These are phyloP conservation scores for Diacarnus erythraeanus DNA, from an alignment of 37 sponge, comb jelly and placozoan species.

Conservation along the genomic window DNA sequence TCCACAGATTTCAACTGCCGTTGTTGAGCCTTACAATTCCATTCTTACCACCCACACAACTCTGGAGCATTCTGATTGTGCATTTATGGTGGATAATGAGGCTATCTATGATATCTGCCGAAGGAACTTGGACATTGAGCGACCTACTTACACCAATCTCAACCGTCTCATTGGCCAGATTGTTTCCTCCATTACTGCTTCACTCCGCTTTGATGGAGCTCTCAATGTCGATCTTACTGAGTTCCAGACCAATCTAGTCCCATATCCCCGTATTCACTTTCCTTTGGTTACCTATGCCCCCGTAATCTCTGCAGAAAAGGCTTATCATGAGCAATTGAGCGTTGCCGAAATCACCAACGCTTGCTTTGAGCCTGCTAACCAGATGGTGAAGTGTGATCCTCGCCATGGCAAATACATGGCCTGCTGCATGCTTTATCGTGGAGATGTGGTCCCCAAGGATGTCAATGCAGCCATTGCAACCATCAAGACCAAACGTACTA, in stretches of 20 bases:
- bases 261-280: slow-evolving; percentile 97
- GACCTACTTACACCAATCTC: slow-evolving; percentile 85
- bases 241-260: slow-evolving; percentile 97
- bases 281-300: slow-evolving; percentile 94
- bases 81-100: slow-evolving; percentile 99
- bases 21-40: slow-evolving; percentile 99
- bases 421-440: slow-evolving; percentile 93
- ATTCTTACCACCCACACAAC: slow-evolving; percentile 93
- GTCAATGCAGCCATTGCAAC: slow-evolving; percentile 96
- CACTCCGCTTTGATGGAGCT: slow-evolving; percentile 94
- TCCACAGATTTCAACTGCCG: slow-evolving; percentile 93
- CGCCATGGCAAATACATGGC: slow-evolving; percentile 98
- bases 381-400: slow-evolving; percentile 97
- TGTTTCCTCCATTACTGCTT: slow-evolving; percentile 99
- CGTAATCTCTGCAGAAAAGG: slow-evolving; percentile 82
- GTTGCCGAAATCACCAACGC: slow-evolving; percentile 92
- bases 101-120: slow-evolving; percentile 98
- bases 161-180: slow-evolving; percentile 91
- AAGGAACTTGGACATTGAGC: slow-evolving; percentile 90
- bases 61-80: slow-evolving; percentile 96
- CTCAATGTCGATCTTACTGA: slow-evolving; percentile 94
- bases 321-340: slow-evolving; percentile 87
- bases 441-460: slow-evolving; percentile 96
- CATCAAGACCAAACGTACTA: slow-evolving; percentile 96
- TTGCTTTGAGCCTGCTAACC: slow-evolving; percentile 95